Conservation (phyloP, 2,888 invertebrate genomes). For the Apantesis nais region DNA sequence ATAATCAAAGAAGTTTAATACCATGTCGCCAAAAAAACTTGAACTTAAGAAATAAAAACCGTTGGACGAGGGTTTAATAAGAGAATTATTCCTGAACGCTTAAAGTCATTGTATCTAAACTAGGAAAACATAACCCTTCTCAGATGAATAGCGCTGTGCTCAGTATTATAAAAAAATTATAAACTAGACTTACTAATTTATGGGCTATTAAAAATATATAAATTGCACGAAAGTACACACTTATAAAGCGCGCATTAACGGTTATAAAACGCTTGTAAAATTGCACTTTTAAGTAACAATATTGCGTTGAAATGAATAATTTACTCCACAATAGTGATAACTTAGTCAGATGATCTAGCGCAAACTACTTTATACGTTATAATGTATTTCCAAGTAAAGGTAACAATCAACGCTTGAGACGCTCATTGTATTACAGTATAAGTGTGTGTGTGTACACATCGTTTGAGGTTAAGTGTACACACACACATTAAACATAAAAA, state of each 20-base stretch:
- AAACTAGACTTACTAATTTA: too few relatives aligned
- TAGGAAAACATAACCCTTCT: background rate
- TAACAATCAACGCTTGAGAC: slow-evolving; percentile 43
- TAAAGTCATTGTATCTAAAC: background rate
- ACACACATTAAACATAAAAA: slow-evolving; percentile 37
- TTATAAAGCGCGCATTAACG: background rate
- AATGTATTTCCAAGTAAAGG: slow-evolving; percentile 48
- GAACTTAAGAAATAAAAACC: too few relatives aligned
- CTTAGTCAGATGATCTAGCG: slow-evolving; percentile 33
- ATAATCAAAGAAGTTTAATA: too few relatives aligned
- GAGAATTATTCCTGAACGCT: background rate
- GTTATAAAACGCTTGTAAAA: slow-evolving; percentile 16
- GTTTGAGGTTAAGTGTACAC: background rate
- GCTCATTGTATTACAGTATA: slow-evolving; percentile 37
- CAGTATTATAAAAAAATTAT: too few relatives aligned
- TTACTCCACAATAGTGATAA: slow-evolving; percentile 28
- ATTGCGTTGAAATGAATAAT: slow-evolving; percentile 7
- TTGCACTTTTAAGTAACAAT: slow-evolving; percentile 21
- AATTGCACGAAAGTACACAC: background rate
- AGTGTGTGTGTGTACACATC: slow-evolving; percentile 20
- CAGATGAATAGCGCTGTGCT: too few relatives aligned
- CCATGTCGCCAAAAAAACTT: too few relatives aligned
- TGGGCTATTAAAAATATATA: too few relatives aligned
- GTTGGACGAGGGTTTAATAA: too few relatives aligned
- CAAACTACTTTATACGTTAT: slow-evolving; percentile 32